phyloP scores from a whole-genome alignment of 2,888 invertebrate genomes.

The Pyrocoelia pectoralis region DNA sequence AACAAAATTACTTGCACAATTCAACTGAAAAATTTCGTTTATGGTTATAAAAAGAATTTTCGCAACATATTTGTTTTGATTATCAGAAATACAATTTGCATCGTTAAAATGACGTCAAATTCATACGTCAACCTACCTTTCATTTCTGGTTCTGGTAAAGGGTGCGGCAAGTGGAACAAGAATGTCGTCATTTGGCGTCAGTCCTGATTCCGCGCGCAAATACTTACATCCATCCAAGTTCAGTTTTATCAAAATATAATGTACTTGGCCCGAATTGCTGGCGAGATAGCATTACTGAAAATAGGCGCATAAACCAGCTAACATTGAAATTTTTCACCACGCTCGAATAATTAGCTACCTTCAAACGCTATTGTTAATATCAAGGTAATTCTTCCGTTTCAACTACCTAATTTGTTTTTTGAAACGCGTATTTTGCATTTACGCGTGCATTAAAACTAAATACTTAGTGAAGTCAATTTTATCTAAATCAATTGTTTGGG shows the following conservation, averaged over 20 bases:
- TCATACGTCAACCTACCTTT: background rate
- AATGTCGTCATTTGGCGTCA: slow-evolving; percentile 7
- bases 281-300: background rate
- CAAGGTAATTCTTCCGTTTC: background rate
- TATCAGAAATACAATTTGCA: background rate
- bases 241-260: background rate
- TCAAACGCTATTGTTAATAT: background rate
- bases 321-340: background rate
- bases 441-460: too few species aligned
- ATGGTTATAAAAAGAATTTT: background rate
- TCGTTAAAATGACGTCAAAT: background rate
- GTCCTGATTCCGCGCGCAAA: slow-evolving; percentile 5
- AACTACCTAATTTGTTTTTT: background rate
- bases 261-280: background rate
- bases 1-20: too few species aligned
- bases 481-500: too few species aligned
- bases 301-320: too few species aligned
- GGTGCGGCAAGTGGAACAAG: slow-evolving; percentile 16
- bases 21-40: too few species aligned
- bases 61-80: slow-evolving; percentile 2
- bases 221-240: too few species aligned
- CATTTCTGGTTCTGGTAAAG: background rate
- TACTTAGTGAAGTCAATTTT: too few species aligned
- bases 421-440: background rate
- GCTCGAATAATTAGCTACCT: background rate